phyloP scores from a whole-genome alignment of 2,888 invertebrate genomes.

The Dynastes tityus region DNA sequence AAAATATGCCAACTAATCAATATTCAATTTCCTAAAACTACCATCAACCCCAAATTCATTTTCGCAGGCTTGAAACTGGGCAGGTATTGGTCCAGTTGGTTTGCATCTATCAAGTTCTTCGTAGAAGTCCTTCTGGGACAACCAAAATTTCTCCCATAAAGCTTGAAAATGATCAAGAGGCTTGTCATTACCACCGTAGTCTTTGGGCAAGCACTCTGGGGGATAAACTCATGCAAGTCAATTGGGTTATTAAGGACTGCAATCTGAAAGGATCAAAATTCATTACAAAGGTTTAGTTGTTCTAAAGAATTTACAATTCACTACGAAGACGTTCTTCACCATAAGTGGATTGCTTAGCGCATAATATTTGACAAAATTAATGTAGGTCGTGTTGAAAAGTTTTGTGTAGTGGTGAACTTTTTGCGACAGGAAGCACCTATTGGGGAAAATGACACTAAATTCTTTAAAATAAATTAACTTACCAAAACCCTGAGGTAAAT shows the following conservation, averaged over 20 bases:
- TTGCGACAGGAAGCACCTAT: conserved; percentile 73
- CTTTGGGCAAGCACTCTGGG: conserved; percentile 75
- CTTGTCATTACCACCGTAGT: conserved; percentile 78
- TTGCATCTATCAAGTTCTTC: conserved; percentile 74
- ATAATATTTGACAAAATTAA: not conserved
- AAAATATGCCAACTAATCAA: conserved; percentile 67
- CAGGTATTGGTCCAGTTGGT: conserved; percentile 63
- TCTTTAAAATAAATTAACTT: not conserved
- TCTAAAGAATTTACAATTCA: conserved; percentile 63
- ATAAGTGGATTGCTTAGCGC: not conserved
- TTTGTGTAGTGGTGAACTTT: conserved; percentile 66
- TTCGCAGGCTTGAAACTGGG: conserved; percentile 57
- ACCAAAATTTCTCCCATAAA: conserved; percentile 72
- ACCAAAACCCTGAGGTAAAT: conserved; percentile 34
- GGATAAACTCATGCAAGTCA: conserved; percentile 74
- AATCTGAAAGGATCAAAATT: not conserved
- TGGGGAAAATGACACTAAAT: not conserved
- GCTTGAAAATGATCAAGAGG: conserved; percentile 71
- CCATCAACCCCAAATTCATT: conserved; percentile 70
- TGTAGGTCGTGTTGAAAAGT: not conserved
- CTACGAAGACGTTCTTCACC: not conserved
- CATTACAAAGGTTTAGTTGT: conserved; percentile 66
- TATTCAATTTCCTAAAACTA: conserved; percentile 76
- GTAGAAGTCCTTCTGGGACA: conserved; percentile 74
- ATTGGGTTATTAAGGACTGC: conserved; percentile 71